Evolutionary conservation across 2,113 vertebrate genomes (phyloP), one percentile per base, ranked within the genome.

Genomic region (Megalops atlanticus): DNA sequence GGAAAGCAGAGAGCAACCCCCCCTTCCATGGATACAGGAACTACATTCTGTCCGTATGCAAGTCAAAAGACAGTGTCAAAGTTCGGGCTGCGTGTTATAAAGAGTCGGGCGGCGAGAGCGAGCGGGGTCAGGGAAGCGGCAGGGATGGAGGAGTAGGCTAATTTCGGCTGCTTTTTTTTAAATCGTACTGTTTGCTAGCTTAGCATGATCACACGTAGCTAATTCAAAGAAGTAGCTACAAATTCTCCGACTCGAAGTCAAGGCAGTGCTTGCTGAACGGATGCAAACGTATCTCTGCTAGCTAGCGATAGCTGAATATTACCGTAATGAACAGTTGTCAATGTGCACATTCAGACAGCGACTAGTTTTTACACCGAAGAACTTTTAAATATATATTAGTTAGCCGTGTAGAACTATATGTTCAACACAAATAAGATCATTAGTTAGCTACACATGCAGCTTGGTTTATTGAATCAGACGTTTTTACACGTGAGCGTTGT

Each of bases 61-160:
- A 58, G 77, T 64, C 27, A 7, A 41, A 69, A 78, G 38, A 69
- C 75, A 77, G 76, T 78, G 78, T 72, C 78, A 71, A 79, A 79
- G 78, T 79, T 79, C 78, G 41, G 64, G 18, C 49, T 70, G 78
- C 78, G 58, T 31, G 77, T 33, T 69, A 69, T 43, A 78, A 78
- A 40, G 54, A 40, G 58, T 11, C 21, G 43, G 54, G 77, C 69
- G 43, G 77, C 5, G 52, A 38, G 52, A 38, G 35, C 35, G 39
- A 41, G 36, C 12, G 24, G 75, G 47, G 36, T n/a, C 12, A n/a
- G 49, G 49, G 76, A 11, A 38, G 77, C 38, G 4, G 16, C 40
- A 6, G 18, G n/a, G 31, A 68, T 70, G 38, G 52, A 78, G 39
- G 39, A 43, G 38, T 35, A 70, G 40, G 38, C 40, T 38, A 78